Evolutionary conservation across 2,888 invertebrate species (phyloP), one percentile per base, ranked within the genome.

Genomic region (Trisateles emortualis): DNA sequence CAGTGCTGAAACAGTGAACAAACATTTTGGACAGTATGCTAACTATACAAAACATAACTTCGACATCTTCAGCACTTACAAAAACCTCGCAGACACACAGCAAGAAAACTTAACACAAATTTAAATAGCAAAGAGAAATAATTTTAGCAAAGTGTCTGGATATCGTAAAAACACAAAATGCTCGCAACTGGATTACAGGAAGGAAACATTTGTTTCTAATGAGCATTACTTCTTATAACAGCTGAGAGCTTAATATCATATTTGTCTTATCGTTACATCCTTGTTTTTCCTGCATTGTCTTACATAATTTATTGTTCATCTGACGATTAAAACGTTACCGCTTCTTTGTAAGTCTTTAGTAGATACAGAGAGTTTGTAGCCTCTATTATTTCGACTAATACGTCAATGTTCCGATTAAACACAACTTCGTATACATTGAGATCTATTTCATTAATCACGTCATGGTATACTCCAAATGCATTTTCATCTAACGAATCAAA

Each of bases 371-470:
- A 56, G 44, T 64, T 73, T 68, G 64, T 71, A 57, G 52, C 26
- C 33, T 33, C 49, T 71, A 70, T 79, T 78, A 75, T 77, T 78
- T 81, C 76, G 69, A 67, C 75, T 77, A 81, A 86, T 86, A 78
- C 83, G 86, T 88, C 88, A 88, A 79, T 81, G 84, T 86, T 79
- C 67, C 82, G 80, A 83, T 86, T 83, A 83, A 84, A 87, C 83
- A 83, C 79, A 81, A 83, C 78, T 76, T 72, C 81, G 64, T 84
- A 82, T 84, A 83, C 74, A 68, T 66, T 72, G 64, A 73, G 81
- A 83, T 81, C 79, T 79, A 73, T 81, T 86, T 81, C 79, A 83
- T 90, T 87, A 88, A 90, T 90, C 89, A 89, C 84, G 78, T 78
- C 79, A 78, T 72, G 82, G 80, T 81, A 76, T 75, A 79, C 77